Evolutionary conservation across 1,140 invertebrate species (phyloP), one percentile per base, ranked within the genome.

Genomic region (Heterodera schachtii): DNA sequence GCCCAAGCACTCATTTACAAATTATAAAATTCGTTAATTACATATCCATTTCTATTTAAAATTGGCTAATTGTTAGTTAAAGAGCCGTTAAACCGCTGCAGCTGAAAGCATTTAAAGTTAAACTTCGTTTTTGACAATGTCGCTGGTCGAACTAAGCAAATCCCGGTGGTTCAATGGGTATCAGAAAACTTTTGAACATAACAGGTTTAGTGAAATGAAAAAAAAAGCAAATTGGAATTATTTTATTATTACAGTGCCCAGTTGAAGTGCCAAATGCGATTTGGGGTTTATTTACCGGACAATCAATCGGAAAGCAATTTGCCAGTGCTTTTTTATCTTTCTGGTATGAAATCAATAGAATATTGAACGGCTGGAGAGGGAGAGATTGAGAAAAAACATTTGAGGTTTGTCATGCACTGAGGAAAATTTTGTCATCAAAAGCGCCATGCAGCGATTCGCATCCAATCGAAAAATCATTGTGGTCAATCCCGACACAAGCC

Each of bases 401-500:
- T 77, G 73, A 92, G 92, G 96, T 13, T 91, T 99, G 7, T 96
- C 94, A 0, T 98, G 97, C 90, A 97, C 93, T 46, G 97, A 99
- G 90, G 93, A 95, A 87, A 99, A 99, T 92, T 98, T 98, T 90
- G 94, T 98, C 74, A 93, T 95, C 75, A 99, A 99, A 92, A 93
- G 95, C 73, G 96, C 96, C 60, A 94, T 94, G 84, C 97, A 99
- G 92, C 93, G 93, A 90, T 93, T 93, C 88, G 96, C 96, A 73
- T 92, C 94, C 44, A 91, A 96, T 89, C 91, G 95, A 90, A 93
- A 94, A 16, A 90, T 97, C 1, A 93, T 96, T 83, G 93, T 98
- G 69, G 94, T 99, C 3, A 93, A 93, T 84, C 96, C 97, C 7
- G 97, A 99, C 89, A 99, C 97, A 0, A 98, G 96, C 89, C 97